Percentiles rank a stretch among this genome's conserved stretches.
phyloP scores from a whole-genome alignment of 1,140 invertebrate species.

The Drosophila pandora region DNA sequence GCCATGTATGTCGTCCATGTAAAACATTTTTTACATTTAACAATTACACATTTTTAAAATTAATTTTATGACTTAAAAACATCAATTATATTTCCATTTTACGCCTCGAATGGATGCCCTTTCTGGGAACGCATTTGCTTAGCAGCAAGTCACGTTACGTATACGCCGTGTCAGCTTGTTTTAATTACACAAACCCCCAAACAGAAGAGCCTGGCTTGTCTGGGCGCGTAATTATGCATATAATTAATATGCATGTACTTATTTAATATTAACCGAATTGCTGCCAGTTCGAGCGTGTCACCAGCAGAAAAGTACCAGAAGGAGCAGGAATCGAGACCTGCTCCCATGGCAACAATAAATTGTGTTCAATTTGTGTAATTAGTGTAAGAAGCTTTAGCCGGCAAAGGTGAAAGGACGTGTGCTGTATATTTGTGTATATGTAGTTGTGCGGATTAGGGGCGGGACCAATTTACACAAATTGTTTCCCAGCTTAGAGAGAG shows the following conservation, averaged over 20 bases:
- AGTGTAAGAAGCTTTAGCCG: slow-evolving; percentile 61
- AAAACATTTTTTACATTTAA: too few relatives aligned
- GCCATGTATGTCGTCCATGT: neutral
- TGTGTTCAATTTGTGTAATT: slow-evolving; percentile 77
- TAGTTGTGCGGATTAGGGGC: slow-evolving; percentile 1
- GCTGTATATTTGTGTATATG: neutral
- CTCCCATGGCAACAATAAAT: slow-evolving; percentile 58
- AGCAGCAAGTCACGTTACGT: slow-evolving; percentile 56
- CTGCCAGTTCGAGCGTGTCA: slow-evolving; percentile 55
- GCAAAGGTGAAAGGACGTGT: slow-evolving; percentile 12
- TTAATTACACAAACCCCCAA: slow-evolving; percentile 58
- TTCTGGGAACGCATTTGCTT: slow-evolving; percentile 24
- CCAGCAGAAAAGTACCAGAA: slow-evolving; percentile 15
- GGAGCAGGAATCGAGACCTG: slow-evolving; percentile 13
- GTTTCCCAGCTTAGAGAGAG: slow-evolving; percentile 36
- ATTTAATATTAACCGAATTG: slow-evolving; percentile 77
- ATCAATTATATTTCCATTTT: neutral
- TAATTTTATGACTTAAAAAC: neutral
- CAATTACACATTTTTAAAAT: neutral
- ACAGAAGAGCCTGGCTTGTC: slow-evolving; percentile 23
- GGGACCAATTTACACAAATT: slow-evolving; percentile 36
- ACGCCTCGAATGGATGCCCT: neutral
- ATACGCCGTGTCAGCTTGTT: slow-evolving; percentile 63
- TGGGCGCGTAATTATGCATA: slow-evolving; percentile 74
- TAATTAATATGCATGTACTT: slow-evolving; percentile 79